These are phyloP conservation scores for Idaea dimidiata DNA, from an alignment of 2,888 invertebrate genomes.

Conservation along the genomic window DNA sequence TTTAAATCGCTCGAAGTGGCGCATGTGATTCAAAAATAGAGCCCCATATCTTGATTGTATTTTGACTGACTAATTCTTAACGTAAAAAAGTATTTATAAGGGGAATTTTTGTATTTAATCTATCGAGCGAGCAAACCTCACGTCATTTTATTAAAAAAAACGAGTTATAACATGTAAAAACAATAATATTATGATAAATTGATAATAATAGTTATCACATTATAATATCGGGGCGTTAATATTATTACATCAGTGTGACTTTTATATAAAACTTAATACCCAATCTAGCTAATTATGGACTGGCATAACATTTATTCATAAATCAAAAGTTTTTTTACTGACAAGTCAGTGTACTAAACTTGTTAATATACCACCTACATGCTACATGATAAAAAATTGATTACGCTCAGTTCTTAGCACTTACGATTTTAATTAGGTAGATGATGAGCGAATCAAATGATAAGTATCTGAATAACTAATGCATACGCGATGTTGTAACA, in stretches of 20 bases:
- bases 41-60: no score
- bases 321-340: not conserved
- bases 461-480: slow-evolving; percentile 23
- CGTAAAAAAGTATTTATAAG: no score
- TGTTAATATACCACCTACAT: not conserved
- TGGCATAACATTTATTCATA: not conserved
- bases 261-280: not conserved
- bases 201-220: not conserved
- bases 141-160: not conserved
- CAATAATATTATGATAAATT: not conserved
- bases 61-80: no score
- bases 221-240: not conserved
- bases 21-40: no score
- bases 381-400: not conserved
- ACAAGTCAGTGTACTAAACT: not conserved
- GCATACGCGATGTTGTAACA: slow-evolving; percentile 14
- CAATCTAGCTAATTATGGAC: not conserved
- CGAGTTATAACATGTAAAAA: not conserved
- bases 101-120: not conserved
- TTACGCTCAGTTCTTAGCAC: slow-evolving; percentile 11
- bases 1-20: no score
- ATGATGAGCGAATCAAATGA: slow-evolving; percentile 21
- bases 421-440: slow-evolving; percentile 26
- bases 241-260: not conserved
- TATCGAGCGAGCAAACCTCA: not conserved